Percentiles rank a stretch among this genome's conserved stretches.
These are phyloP conservation scores for Stigmatopora argus DNA, from an alignment of 2,113 vertebrate genomes.

Conservation along the genomic window DNA sequence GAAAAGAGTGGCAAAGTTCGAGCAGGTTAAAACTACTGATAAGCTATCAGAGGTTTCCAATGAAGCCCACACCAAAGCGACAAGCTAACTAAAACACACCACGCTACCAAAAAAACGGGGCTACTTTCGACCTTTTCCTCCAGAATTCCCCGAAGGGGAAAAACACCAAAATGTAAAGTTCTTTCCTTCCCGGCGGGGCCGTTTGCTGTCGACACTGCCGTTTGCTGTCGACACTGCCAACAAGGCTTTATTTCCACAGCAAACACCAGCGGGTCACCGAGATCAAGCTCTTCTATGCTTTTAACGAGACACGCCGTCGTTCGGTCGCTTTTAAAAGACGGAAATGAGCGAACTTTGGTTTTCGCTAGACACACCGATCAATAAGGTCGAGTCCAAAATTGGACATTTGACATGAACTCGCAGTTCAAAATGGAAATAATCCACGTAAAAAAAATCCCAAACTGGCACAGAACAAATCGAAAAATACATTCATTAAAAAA, in stretches of 20 bases:
- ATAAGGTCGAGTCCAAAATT: too few species aligned
- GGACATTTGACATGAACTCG: too few species aligned
- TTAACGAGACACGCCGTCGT: not conserved
- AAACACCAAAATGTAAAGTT: slow-evolving; percentile 30
- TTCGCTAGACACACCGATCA: too few species aligned
- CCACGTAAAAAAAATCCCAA: too few species aligned
- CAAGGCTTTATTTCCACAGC: slow-evolving; percentile 17
- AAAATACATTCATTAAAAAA: too few species aligned
- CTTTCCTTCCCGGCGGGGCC: slow-evolving; percentile 9
- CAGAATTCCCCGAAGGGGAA: slow-evolving; percentile 16
- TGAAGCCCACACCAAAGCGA: not conserved
- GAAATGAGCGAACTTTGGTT: not conserved
- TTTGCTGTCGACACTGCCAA: slow-evolving; percentile 51
- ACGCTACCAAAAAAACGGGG: too few species aligned
- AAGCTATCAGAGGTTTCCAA: slow-evolving; percentile 1
- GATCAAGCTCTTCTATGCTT: not conserved
- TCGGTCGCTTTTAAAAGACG: not conserved
- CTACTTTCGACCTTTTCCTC: not conserved
- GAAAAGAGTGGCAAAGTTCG: not conserved
- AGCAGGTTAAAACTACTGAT: not conserved
- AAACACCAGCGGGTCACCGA: not conserved
- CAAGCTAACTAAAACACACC: not conserved
- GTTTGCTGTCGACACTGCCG: slow-evolving; percentile 45
- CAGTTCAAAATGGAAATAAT: too few species aligned
- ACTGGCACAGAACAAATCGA: too few species aligned